A percentile compares a stretch with the other conserved stretches of the same genome.
Conservation (phyloP, 2,113 vertebrate species). For the Damaliscus lunatus region DNA sequence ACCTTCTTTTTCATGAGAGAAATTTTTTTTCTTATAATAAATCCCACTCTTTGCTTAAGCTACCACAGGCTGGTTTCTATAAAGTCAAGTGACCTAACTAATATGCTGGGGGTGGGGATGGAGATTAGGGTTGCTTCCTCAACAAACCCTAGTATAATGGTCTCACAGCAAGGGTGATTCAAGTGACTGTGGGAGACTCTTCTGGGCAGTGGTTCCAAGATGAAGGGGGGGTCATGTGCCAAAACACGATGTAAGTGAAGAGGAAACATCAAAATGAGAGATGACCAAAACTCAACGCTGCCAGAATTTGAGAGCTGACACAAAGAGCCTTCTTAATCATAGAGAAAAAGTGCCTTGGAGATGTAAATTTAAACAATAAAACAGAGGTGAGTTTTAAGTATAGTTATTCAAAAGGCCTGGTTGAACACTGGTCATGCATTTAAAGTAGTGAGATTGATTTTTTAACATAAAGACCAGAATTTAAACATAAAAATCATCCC, state of each 20-base stretch:
- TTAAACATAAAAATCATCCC: slow-evolving; percentile 1
- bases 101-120: background rate
- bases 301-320: background rate
- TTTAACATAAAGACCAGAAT: slow-evolving; percentile 28
- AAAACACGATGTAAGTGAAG: slow-evolving; percentile 18
- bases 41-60: background rate
- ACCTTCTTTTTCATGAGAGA: background rate
- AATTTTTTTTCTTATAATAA: background rate
- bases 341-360: slow-evolving; percentile 14
- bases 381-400: background rate
- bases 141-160: background rate
- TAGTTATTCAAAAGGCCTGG: background rate
- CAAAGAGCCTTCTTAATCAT: slow-evolving; percentile 26
- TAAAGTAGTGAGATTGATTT: background rate
- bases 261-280: slow-evolving; percentile 46
- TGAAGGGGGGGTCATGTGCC: background rate
- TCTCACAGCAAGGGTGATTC: background rate
- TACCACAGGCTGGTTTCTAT: background rate
- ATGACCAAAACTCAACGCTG: background rate
- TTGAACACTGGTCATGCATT: background rate
- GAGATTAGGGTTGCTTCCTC: background rate
- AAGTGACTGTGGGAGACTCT: background rate
- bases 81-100: background rate
- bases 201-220: background rate
- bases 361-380: slow-evolving; percentile 30